Percentiles rank a stretch among this genome's conserved stretches.
Conservation (phyloP, 2,113 vertebrate species). For the Ciconia maguari region DNA sequence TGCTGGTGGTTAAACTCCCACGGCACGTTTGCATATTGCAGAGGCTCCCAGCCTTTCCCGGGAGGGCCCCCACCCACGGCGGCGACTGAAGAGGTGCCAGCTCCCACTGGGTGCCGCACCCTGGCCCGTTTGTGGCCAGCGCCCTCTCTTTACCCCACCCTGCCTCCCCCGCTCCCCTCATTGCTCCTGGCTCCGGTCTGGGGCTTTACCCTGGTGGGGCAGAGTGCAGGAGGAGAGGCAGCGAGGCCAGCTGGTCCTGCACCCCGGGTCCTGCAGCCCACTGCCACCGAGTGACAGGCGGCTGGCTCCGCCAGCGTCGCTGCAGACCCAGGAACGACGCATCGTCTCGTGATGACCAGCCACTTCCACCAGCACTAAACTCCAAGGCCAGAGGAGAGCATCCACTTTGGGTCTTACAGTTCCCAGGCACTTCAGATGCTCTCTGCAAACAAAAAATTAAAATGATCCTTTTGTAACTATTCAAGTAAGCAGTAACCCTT, state of each 20-base stretch:
- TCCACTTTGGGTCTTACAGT: accelerated
- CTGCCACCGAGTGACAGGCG: accelerated
- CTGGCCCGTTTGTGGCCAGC: not conserved
- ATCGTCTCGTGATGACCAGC: not conserved
- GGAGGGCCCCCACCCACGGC: constrained; percentile 37
- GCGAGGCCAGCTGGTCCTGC: not conserved
- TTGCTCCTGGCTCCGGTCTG: not conserved
- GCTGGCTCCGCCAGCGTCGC: not conserved
- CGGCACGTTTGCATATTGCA: not conserved
- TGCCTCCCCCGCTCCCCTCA: not conserved
- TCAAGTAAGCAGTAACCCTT: not conserved
- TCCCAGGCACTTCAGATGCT: not conserved
- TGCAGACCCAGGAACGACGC: not conserved
- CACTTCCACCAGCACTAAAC: not conserved
- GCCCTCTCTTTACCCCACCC: not conserved
- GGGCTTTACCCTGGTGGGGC: not conserved
- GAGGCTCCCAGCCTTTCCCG: not conserved
- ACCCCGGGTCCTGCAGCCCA: not conserved
- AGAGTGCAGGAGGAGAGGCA: not conserved
- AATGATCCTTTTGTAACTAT: not conserved
- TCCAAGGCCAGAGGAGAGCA: not conserved
- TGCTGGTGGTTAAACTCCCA: not conserved
- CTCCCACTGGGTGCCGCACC: constrained; percentile 1
- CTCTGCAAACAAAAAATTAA: not conserved
- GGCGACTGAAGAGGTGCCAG: constrained; percentile 35